A percentile compares a stretch with the other conserved stretches of the same genome.
phyloP scores from a whole-genome alignment of 2,888 invertebrate species.

The Temnothorax ravouxi region DNA sequence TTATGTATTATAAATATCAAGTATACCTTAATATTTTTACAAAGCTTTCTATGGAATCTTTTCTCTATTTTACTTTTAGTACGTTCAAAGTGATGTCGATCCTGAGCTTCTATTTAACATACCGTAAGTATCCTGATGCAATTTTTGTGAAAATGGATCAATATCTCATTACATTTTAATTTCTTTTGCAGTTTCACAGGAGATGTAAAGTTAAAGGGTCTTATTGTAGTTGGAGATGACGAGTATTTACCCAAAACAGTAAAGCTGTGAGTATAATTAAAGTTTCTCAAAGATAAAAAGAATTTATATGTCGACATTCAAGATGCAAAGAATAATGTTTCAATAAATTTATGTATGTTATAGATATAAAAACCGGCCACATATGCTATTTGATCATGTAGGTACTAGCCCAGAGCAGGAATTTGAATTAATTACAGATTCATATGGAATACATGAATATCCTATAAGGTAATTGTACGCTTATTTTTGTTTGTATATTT shows the following conservation, averaged over 20 bases:
- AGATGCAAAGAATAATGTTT: neutral
- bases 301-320: slow-evolving; percentile 2
- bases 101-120: slow-evolving; percentile 98
- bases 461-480: slow-evolving; percentile 92
- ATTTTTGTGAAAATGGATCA: neutral
- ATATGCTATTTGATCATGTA: slow-evolving; percentile 98
- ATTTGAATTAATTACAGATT: slow-evolving; percentile 94
- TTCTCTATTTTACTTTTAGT: slow-evolving; percentile 87
- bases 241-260: slow-evolving; percentile 95
- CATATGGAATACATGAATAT: slow-evolving; percentile 94
- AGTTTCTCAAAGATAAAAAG: slow-evolving; percentile 13
- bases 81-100: slow-evolving; percentile 98
- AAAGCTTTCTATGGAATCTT: neutral
- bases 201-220: slow-evolving; percentile 97
- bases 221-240: slow-evolving; percentile 96
- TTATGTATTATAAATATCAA: slow-evolving; percentile 26
- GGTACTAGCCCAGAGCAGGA: slow-evolving; percentile 93
- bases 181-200: slow-evolving; percentile 92
- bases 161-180: slow-evolving; percentile 34
- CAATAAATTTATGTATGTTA: slow-evolving; percentile 3
- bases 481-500: neutral
- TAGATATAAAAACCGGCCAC: slow-evolving; percentile 96
- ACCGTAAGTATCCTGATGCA: slow-evolving; percentile 88
- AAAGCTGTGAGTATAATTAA: slow-evolving; percentile 91
- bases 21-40: neutral